A percentile compares a stretch with the other conserved stretches of the same genome.
Conservation (phyloP, 2,113 vertebrate species). For the Rhea americana region DNA sequence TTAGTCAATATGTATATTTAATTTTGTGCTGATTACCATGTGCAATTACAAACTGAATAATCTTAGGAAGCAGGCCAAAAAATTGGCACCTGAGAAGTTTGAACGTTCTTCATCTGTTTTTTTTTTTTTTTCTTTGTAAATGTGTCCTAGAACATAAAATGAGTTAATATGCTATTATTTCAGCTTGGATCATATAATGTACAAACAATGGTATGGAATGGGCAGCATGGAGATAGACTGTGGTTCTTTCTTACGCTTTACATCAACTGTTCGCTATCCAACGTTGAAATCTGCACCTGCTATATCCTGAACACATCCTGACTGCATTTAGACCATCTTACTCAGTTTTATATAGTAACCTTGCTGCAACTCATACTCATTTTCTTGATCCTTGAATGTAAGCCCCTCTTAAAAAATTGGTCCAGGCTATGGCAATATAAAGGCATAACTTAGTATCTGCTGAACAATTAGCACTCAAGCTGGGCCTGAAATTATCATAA, state of each 20-base stretch:
- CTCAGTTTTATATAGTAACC: background rate
- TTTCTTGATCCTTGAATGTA: background rate
- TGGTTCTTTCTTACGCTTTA: background rate
- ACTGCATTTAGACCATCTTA: background rate
- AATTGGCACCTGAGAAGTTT: background rate
- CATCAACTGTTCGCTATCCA: background rate
- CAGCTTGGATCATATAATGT: background rate
- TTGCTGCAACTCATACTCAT: background rate
- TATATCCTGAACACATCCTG: background rate
- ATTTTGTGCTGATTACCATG: slow-evolving; percentile 42
- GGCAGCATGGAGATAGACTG: background rate
- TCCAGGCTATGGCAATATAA: background rate
- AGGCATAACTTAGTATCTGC: background rate
- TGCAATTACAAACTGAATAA: slow-evolving; percentile 27
- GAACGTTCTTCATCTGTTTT: background rate
- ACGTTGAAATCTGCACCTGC: background rate
- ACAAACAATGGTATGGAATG: background rate
- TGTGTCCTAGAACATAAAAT: background rate
- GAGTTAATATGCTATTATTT: background rate
- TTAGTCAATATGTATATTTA: slow-evolving; percentile 39
- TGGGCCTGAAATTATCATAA: background rate
- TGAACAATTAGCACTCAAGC: background rate
- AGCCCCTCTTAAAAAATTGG: background rate
- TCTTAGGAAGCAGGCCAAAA: slow-evolving; percentile 10
- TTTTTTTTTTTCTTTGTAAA: background rate